These are phyloP conservation scores for Pogonomyrmex californicus DNA, from an alignment of 1,140 invertebrate genomes.

Conservation along the genomic window DNA sequence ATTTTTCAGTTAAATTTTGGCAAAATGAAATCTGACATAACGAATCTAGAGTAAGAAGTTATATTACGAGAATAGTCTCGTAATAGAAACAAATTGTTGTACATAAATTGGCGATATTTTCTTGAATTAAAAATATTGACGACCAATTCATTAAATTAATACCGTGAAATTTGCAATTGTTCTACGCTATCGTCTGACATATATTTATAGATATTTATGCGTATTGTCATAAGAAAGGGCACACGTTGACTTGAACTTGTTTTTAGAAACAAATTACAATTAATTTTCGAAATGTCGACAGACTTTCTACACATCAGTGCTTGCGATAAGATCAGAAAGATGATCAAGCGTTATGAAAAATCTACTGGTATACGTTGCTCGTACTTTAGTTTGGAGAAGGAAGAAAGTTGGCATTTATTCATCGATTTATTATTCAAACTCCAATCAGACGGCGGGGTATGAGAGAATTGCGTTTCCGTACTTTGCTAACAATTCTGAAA, in stretches of 20 bases:
- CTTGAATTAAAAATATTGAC: neutral
- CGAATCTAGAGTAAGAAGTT: neutral
- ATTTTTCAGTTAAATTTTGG: conserved; percentile 64
- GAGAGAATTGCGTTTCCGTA: conserved; percentile 38
- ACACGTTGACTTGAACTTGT: neutral
- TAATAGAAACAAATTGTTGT: conserved; percentile 18
- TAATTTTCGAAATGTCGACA: conserved; percentile 31
- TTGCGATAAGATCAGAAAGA: conserved; percentile 19
- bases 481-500: conserved; percentile 46
- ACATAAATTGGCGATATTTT: conserved; percentile 32
- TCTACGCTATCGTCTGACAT: neutral
- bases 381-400: conserved; percentile 22
- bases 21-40: conserved; percentile 50
- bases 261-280: conserved; percentile 19
- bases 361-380: neutral
- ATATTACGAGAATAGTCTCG: neutral
- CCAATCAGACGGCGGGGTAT: conserved; percentile 4
- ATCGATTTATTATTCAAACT: conserved; percentile 65
- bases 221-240: neutral
- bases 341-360: neutral
- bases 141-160: conserved; percentile 12
- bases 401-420: conserved; percentile 37
- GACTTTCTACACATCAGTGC: conserved; percentile 7
- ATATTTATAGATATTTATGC: neutral
- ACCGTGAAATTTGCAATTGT: neutral